Evolutionary conservation across 2,888 invertebrate species (phyloP).

Genomic region (Glomeris marginata): DNA sequence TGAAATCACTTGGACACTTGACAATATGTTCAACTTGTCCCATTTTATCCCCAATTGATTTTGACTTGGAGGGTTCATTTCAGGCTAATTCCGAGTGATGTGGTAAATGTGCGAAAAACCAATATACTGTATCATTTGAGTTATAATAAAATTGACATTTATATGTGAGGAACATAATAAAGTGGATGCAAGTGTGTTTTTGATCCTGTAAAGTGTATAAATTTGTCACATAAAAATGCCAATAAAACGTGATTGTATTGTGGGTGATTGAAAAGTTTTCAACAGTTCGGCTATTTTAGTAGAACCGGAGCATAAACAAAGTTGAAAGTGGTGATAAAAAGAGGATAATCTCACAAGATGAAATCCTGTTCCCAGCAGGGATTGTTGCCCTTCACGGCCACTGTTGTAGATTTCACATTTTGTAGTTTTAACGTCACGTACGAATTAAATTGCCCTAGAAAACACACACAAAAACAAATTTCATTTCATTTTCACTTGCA

Average conservation of each 20-base stretch:
- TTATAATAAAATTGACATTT: too few relatives aligned
- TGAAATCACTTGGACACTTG: too few relatives aligned
- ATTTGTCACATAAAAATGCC: neutral
- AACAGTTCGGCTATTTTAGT: neutral
- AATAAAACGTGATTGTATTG: neutral
- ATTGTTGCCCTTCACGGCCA: constrained; percentile 86
- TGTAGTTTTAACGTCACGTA: constrained; percentile 94
- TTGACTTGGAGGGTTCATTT: too few relatives aligned
- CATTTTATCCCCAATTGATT: too few relatives aligned
- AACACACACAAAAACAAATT: constrained; percentile 18
- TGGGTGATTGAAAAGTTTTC: neutral
- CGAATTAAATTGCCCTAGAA: constrained; percentile 82
- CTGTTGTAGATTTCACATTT: constrained; percentile 95
- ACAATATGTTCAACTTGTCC: too few relatives aligned
- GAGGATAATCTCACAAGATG: constrained; percentile 72
- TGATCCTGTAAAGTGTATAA: neutral
- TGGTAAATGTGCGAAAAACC: too few relatives aligned
- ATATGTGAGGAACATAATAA: too few relatives aligned
- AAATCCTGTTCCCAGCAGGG: constrained; percentile 99
- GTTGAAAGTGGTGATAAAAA: neutral
- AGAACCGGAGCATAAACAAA: too few relatives aligned
- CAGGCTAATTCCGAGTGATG: too few relatives aligned
- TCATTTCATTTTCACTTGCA: neutral
- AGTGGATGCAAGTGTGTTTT: too few relatives aligned
- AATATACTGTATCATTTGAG: too few relatives aligned